Percentiles rank a stretch among this genome's conserved stretches.
phyloP scores from a whole-genome alignment of 2,113 vertebrate genomes.

The Nycticorax nycticorax region DNA sequence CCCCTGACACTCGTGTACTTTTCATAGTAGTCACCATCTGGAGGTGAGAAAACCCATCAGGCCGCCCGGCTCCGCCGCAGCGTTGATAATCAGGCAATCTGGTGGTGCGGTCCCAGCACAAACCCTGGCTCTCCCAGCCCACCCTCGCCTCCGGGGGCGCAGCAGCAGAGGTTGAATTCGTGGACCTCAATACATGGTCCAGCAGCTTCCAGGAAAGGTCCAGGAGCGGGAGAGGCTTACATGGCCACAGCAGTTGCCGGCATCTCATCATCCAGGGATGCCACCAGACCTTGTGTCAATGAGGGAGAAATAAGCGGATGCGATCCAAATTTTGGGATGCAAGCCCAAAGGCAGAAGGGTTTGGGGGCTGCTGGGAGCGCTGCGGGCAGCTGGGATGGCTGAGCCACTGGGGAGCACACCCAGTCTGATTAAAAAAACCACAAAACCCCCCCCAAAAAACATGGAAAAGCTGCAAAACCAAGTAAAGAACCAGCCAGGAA shows the following conservation, averaged over 20 bases:
- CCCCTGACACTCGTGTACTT: background rate
- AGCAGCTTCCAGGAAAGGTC: background rate
- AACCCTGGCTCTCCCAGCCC: background rate
- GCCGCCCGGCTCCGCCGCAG: background rate
- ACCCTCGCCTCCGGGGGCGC: accelerated
- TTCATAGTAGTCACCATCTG: slow-evolving; percentile 28
- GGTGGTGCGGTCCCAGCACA: background rate
- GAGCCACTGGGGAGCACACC: background rate
- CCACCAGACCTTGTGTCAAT: background rate
- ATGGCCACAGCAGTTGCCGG: background rate
- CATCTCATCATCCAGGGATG: background rate
- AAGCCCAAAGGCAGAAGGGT: too few species aligned
- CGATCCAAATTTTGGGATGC: accelerated
- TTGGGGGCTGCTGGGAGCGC: background rate
- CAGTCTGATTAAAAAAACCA: background rate
- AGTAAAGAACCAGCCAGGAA: background rate
- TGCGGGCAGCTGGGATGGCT: background rate
- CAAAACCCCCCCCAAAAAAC: background rate
- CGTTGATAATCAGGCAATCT: background rate
- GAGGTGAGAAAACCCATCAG: slow-evolving; percentile 30
- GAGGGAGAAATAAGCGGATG: background rate
- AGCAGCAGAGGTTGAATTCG: background rate
- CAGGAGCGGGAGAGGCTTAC: background rate
- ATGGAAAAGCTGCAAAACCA: background rate
- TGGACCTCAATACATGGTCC: accelerated